Base-by-base conservation (phyloP, 2,888 invertebrate genomes). In the Spilarctia lutea region DNA sequence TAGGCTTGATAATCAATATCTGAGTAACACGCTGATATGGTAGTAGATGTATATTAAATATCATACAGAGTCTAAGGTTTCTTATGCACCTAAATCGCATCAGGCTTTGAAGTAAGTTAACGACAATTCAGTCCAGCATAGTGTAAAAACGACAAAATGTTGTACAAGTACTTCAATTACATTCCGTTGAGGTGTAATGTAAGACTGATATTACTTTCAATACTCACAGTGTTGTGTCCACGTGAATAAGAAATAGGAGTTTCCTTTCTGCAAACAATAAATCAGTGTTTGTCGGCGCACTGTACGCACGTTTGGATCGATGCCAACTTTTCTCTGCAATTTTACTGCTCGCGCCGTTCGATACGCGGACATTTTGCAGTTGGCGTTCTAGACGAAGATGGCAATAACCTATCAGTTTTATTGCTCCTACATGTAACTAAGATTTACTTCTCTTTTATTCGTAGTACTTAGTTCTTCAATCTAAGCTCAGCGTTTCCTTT, bases 271-370 rank as follows among this genome's bases (percentile, higher is more conserved):
- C 87, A 89, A 89, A 91, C 90, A 90, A 90, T 91, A 91, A 89
- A 91, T 90, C 87, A 87, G 78, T 65, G 84, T 84, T 79, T 84
- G 86, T 80, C 83, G 82, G 82, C 82, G 84, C 75, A 72, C 80
- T 84, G 80, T 84, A 88, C 87, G 86, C 85, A 87, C 85, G 81
- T 52, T 84, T 94, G 95, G 95, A 92, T 66, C 67, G 35, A 65
- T 67, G 92, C 95, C 95, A 94, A 92, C 89, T 92, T 94, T 93
- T 92, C 91, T 91, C 89, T 93, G 93, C 93, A 91, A 89, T 92
- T 92, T 93, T 91, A 92, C 91, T 88, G 90, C 85, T 85, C 78
- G 84, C 86, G 82, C 86, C 86, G 88, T 87, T 91, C 90, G 88
- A 92, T 91, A 90, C 90, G 83, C 84, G 86, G 90, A 91, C 89